Conservation (phyloP, 2,888 invertebrate species). For the Cybosia mesomella region DNA sequence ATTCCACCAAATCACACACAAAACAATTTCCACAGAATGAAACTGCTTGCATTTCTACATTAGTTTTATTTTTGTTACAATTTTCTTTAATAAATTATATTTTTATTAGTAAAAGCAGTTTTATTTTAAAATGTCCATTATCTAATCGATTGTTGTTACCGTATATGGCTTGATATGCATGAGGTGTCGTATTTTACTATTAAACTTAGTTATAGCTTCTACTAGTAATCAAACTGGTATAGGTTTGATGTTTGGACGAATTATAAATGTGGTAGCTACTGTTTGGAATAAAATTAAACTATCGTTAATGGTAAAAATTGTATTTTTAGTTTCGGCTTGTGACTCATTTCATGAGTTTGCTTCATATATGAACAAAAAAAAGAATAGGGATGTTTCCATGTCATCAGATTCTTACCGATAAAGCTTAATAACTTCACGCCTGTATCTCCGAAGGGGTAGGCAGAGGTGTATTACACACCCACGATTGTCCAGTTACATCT, state of each 20-base stretch:
- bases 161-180: slow-evolving; percentile 2
- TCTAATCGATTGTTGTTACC: background rate
- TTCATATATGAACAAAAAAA: too few species aligned
- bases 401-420: too few species aligned
- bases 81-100: slow-evolving; percentile 34
- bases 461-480: too few species aligned
- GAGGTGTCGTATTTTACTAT: slow-evolving; percentile 25
- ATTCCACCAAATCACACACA: slow-evolving; percentile 9
- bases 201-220: slow-evolving; percentile 16
- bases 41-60: slow-evolving; percentile 60
- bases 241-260: background rate
- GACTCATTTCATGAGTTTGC: too few species aligned
- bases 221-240: slow-evolving; percentile 7
- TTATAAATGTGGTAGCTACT: background rate
- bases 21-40: slow-evolving; percentile 46
- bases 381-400: too few species aligned
- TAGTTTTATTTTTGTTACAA: slow-evolving; percentile 22
- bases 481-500: too few species aligned
- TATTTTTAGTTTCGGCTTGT: too few species aligned
- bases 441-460: too few species aligned
- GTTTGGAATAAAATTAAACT: background rate
- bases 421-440: too few species aligned
- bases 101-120: slow-evolving; percentile 60
- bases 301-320: too few species aligned
- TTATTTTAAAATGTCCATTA: slow-evolving; percentile 63